Conservation (phyloP, 2,888 invertebrate genomes). For the Tanytarsus gracilentus region DNA sequence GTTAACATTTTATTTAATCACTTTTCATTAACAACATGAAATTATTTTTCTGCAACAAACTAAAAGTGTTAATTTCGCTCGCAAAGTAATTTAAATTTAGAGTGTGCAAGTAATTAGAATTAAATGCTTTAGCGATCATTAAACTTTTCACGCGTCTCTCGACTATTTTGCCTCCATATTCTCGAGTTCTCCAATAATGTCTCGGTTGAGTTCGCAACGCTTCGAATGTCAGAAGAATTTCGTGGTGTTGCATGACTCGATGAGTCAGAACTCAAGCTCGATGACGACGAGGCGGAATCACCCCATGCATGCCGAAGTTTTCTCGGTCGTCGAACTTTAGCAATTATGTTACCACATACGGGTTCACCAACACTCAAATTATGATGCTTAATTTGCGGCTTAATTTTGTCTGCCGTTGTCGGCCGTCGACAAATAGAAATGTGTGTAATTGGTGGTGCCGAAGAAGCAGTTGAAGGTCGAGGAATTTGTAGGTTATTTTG, state of each 20-base stretch:
- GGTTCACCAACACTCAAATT: constrained; percentile 30
- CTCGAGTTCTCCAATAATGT: not conserved
- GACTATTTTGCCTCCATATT: constrained; percentile 9
- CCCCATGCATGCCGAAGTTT: constrained; percentile 28
- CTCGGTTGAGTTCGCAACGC: not conserved
- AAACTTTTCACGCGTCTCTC: constrained; percentile 8
- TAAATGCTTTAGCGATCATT: not conserved
- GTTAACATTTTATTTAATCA: no score
- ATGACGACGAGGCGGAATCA: constrained; percentile 18
- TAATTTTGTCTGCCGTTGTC: constrained; percentile 19
- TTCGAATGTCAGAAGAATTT: not conserved
- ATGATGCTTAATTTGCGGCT: not conserved
- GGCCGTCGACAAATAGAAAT: constrained; percentile 24
- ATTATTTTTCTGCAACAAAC: not conserved
- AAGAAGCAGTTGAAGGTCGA: no score
- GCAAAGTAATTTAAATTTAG: no score
- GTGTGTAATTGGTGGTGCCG: constrained; percentile 1
- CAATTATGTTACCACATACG: constrained; percentile 31
- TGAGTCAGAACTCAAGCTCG: constrained; percentile 26
- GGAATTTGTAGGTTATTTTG: not conserved
- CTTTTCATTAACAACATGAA: not conserved
- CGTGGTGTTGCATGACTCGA: constrained; percentile 2
- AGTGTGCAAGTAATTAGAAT: not conserved
- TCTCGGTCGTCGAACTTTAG: constrained; percentile 22
- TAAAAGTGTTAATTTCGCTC: no score